Evolutionary conservation across 2,888 invertebrate species (phyloP), one percentile per base, ranked within the genome.

Genomic region (Epinotia bilunana): DNA sequence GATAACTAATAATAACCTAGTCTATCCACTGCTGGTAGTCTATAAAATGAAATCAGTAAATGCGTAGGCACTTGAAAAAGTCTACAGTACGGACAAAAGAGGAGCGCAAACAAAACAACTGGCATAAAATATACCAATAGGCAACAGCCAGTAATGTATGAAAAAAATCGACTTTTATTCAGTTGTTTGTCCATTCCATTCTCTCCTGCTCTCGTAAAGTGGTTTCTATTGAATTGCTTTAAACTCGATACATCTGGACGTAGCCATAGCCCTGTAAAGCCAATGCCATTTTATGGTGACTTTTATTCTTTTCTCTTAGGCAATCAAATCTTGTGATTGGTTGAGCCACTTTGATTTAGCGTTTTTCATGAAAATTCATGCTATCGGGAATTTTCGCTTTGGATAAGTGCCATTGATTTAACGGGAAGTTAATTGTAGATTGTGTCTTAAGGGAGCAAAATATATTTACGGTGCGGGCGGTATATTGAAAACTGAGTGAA

Each of bases 171-270:
- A 58, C 13, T 28, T 60, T 73, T 61, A 61, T 53, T 67, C 65
- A 61, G 13, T 33, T 49, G 53, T 62, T 43, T n/a, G 39, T 62
- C 49, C 65, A 16, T 7, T 49, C 9, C 46, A 6, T 53, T 73
- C 4, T 28, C 33, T 67, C 61, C 43, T 13, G n/a, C 57, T 58
- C 60, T 60, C 74, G 70, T 65, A 53, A 74, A 70, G 60, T 58
- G 18, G 70, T 58, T 70, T 62, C 60, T 60, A 60, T 58, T 20
- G 60, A 65, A 74, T 74, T 70, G 60, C 64, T 74, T 71, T 58
- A 71, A 74, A 74, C 33, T 58, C 70, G 73, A 68, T 68, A 18
- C 70, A 58, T 65, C 69, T 69, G 74, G 53, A 72, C 55, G 46
- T 65, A n/a, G n/a, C n/a, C n/a, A 65, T 28, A 60, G 23, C 23